Evolutionary conservation across 2,113 vertebrate species (phyloP).

Genomic region (Myotis yumanensis): DNA sequence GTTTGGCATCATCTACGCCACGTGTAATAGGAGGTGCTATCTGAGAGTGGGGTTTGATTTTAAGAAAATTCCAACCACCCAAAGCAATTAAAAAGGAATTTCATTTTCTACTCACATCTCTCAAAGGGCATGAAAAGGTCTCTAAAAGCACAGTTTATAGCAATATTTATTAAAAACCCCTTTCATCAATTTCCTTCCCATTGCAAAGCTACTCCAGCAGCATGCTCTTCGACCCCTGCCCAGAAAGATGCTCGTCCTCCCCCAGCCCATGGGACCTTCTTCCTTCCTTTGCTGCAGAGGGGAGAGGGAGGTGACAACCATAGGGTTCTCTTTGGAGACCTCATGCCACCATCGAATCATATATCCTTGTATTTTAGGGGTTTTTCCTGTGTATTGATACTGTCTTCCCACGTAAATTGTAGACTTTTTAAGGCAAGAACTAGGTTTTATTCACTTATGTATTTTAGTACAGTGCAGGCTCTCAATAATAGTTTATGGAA

Average conservation of each 20-base stretch:
- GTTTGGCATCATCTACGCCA: neutral
- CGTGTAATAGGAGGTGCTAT: neutral
- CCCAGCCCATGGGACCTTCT: neutral
- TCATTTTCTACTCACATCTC: neutral
- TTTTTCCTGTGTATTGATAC: neutral
- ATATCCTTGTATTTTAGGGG: neutral
- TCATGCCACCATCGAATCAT: neutral
- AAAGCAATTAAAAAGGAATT: conserved; percentile 26
- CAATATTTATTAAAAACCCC: neutral
- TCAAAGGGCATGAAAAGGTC: conserved; percentile 24
- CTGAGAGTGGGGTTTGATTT: neutral
- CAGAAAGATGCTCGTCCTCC: neutral
- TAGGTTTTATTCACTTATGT: conserved; percentile 45
- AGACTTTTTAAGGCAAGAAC: conserved; percentile 10
- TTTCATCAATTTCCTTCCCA: neutral
- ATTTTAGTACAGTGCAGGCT: conserved; percentile 9
- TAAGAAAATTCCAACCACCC: conserved; percentile 23
- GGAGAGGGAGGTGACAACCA: neutral
- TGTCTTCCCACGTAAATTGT: conserved; percentile 37
- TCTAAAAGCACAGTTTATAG: neutral
- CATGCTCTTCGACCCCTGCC: neutral
- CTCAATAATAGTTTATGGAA: conserved; percentile 28
- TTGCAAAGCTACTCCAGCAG: neutral
- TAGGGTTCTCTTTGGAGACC: neutral
- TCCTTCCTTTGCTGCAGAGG: neutral